Evolutionary conservation across 1,140 invertebrate species (phyloP).

Genomic region (Plectus sambesii): DNA sequence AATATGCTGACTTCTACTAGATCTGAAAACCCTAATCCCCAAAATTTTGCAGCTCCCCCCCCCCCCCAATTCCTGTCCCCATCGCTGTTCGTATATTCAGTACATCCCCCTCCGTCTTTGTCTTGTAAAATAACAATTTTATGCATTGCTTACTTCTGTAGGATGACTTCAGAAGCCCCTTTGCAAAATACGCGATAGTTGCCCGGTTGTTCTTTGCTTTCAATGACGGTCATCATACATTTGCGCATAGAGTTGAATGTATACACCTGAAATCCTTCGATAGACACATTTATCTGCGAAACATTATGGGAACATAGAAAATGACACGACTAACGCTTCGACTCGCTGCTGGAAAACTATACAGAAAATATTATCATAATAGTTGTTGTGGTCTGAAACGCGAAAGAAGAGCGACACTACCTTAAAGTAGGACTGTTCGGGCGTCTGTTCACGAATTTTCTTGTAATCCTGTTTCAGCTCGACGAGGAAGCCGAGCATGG

Average conservation of each 20-base stretch:
- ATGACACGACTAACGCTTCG: too few species aligned
- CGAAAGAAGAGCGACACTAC: conserved; percentile 26
- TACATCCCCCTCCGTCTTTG: too few species aligned
- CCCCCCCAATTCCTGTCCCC: too few species aligned
- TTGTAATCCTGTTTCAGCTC: conserved; percentile 39
- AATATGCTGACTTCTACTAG: too few species aligned
- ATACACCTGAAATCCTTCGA: conserved; percentile 42
- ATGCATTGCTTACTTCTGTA: conserved; percentile 21
- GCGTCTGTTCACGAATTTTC: conserved; percentile 28
- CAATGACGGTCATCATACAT: conserved; percentile 45
- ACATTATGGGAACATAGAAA: neutral
- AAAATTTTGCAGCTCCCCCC: too few species aligned
- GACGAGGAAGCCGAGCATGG: conserved; percentile 77
- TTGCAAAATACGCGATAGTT: conserved; percentile 41
- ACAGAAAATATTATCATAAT: too few species aligned
- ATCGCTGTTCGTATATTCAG: too few species aligned
- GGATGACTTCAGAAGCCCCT: conserved; percentile 43
- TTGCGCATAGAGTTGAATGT: conserved; percentile 46
- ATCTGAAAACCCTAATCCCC: too few species aligned
- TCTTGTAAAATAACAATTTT: too few species aligned
- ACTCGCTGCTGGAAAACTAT: too few species aligned
- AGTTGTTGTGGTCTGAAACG: too few species aligned
- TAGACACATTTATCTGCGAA: neutral
- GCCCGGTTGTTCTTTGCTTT: conserved; percentile 46
- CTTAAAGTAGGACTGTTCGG: conserved; percentile 43